Base-by-base conservation (phyloP, 2,888 invertebrate genomes). In the Mallateleia sp. region DNA sequence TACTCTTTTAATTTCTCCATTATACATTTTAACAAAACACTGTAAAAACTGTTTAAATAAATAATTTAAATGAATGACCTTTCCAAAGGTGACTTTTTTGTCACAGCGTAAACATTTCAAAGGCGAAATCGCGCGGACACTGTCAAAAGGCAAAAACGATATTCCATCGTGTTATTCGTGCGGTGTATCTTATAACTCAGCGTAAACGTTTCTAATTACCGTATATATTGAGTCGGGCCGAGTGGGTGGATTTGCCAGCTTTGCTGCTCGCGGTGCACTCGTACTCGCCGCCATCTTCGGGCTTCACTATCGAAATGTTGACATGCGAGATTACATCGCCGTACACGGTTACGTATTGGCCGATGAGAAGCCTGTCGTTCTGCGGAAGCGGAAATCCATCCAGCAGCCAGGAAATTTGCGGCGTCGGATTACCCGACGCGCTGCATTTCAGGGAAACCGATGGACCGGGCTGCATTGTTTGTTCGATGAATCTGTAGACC, bases 221-320 rank as follows among this genome's bases (percentile, higher is more conserved):
- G 91, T 96, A 96, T 83, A 96, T 96, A 93, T 96, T 96, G 85
- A 96, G 94, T 77, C 95, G 92, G 1, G 96, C 96, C 20, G 95
- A 94, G 91, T 96, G 96, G 20, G 92, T 92, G 5, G 95, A 94
- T 58, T 93, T 92, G 11, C 96, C 96, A 1, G 96, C 96, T 34
- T 95, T 92, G 92, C 96, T 96, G 87, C 93, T 94, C 32, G 96
- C 96, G 15, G 94, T 94, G 91, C 96, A 96, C 85, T 95, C 94
- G 93, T 96, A 96, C 89, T 95, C 95, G 9, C 96, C 96, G 56
- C 96, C 96, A 91, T 96, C 96, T 90, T 96, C 95, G 45, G 95
- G 93, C 89, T 95, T 95, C 60, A 95, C 95, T 78, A 94, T 93
- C 60, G 95, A 94, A 86, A 95, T 95, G 92, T 95, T 95, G 89